Evolutionary conservation across 2,888 invertebrate genomes (phyloP).

Genomic region (Hypomecis atomaria): DNA sequence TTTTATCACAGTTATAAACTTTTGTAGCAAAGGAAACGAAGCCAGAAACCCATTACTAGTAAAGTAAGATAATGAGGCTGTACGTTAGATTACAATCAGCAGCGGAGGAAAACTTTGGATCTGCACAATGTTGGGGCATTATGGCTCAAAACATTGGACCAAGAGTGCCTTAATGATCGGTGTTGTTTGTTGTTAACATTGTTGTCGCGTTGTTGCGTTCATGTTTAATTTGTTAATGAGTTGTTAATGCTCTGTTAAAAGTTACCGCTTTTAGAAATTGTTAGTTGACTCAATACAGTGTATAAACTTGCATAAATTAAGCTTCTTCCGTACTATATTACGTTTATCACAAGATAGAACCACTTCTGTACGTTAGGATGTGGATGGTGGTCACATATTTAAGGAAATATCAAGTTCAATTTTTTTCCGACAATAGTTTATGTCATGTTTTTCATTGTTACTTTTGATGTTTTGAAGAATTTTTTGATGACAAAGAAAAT

Average conservation of each 20-base stretch:
- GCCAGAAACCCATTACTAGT: not conserved
- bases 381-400: too few relatives aligned
- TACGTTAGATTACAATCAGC: conserved; percentile 22
- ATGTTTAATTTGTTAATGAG: conserved; percentile 51
- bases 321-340: too few relatives aligned
- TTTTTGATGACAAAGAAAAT: too few relatives aligned
- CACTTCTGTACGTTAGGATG: too few relatives aligned
- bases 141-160: conserved; percentile 45
- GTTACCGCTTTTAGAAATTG: conserved; percentile 3
- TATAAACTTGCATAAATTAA: too few relatives aligned
- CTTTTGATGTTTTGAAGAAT: too few relatives aligned
- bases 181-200: conserved; percentile 65
- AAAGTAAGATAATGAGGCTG: conserved; percentile 5
- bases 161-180: conserved; percentile 79
- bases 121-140: conserved; percentile 38
- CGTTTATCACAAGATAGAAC: too few relatives aligned
- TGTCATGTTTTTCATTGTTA: not conserved
- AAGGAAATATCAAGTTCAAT: too few relatives aligned
- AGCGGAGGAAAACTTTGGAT: conserved; percentile 23
- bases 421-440: not conserved
- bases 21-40: not conserved
- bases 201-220: conserved; percentile 60
- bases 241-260: conserved; percentile 43
- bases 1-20: not conserved
- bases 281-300: not conserved